These are phyloP conservation scores for Pelmatolapia mariae DNA, from an alignment of 2,113 vertebrate species.

Conservation along the genomic window DNA sequence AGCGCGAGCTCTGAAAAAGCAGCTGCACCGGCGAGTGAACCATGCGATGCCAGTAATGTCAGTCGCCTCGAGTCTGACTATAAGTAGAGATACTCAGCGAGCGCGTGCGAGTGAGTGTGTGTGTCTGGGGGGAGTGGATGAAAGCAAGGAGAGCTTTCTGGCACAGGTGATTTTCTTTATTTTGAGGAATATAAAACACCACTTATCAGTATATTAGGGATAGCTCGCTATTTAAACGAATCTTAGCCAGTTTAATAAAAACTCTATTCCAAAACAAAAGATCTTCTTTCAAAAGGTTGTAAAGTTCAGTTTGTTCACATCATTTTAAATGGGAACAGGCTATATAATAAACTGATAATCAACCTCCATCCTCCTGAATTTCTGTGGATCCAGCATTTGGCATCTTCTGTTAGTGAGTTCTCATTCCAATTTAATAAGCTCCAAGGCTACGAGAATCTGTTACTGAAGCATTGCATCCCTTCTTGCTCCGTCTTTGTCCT, in stretches of 20 bases:
- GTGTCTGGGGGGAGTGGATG: neutral
- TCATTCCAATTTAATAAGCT: neutral
- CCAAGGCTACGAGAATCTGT: neutral
- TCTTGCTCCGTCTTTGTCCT: neutral
- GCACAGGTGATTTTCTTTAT: neutral
- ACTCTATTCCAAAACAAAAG: neutral
- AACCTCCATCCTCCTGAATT: neutral
- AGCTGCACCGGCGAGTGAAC: slow-evolving; percentile 87
- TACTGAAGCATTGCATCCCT: neutral
- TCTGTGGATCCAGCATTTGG: neutral
- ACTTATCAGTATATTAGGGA: neutral
- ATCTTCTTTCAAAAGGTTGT: neutral
- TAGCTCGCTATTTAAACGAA: neutral
- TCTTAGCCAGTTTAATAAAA: neutral
- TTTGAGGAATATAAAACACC: neutral
- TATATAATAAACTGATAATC: neutral
- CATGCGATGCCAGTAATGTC: slow-evolving; percentile 89
- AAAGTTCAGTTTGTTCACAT: neutral
- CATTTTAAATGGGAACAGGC: neutral
- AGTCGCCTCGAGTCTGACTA: slow-evolving; percentile 80
- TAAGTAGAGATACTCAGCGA: slow-evolving; percentile 82
- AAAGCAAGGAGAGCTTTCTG: neutral
- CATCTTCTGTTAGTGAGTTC: neutral
- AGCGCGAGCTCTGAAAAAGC: slow-evolving; percentile 83
- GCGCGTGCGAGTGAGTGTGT: neutral